Conservation (phyloP, 1,140 invertebrate species). For the Drosophila funebris region DNA sequence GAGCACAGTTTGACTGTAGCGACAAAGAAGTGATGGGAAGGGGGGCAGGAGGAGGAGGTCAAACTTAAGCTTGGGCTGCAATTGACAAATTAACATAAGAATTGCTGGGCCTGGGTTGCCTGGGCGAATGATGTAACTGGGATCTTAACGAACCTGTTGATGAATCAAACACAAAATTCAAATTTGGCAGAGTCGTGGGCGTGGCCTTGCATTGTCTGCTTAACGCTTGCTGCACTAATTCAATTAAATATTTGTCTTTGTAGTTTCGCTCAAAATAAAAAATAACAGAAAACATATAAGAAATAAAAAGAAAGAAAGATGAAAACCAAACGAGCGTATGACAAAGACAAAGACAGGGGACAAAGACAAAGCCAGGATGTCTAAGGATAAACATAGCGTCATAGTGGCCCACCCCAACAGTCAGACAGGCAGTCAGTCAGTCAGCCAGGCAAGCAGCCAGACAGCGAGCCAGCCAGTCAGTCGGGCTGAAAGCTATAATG, state of each 20-base stretch:
- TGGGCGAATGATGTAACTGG: constrained; percentile 9
- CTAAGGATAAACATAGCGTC: constrained; percentile 66
- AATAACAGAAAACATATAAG: constrained; percentile 8
- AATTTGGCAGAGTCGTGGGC: constrained; percentile 48
- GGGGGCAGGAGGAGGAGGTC: not conserved
- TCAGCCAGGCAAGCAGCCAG: constrained; percentile 3
- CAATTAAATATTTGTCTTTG: constrained; percentile 83
- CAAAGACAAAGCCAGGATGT: constrained; percentile 43
- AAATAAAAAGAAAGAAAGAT: constrained; percentile 34
- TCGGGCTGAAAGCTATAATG: constrained; percentile 60
- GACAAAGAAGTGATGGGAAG: not conserved
- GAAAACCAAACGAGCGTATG: constrained; percentile 41
- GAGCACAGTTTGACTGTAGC: not conserved
- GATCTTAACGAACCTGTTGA: constrained; percentile 78
- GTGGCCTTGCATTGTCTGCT: constrained; percentile 69
- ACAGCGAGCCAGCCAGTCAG: constrained; percentile 8
- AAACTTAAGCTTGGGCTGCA: constrained; percentile 37
- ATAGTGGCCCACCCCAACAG: constrained; percentile 27
- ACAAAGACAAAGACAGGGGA: constrained; percentile 56
- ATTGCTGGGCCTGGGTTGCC: constrained; percentile 34
- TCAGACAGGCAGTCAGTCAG: constrained; percentile 12
- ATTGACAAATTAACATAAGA: constrained; percentile 78
- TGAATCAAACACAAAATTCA: constrained; percentile 72
- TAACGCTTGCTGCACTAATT: constrained; percentile 81
- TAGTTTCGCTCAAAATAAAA: constrained; percentile 51